Base-by-base conservation (phyloP, 2,888 invertebrate species). In the Sycophila texana region DNA sequence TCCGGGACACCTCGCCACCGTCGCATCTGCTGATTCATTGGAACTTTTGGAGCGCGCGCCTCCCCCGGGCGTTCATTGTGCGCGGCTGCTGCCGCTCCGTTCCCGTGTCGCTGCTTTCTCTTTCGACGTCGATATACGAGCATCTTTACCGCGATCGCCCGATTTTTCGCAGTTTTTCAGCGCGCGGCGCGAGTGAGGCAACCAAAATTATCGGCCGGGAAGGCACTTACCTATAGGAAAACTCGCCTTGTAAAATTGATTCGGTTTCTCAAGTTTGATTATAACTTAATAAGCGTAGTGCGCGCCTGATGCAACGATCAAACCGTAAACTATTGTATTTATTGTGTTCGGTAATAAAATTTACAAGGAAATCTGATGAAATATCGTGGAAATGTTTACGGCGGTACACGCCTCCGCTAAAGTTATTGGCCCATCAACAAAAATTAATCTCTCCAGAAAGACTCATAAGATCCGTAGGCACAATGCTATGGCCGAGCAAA, bases 21-120 rank as follows among this genome's bases (percentile, higher is more conserved):
- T 39, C 39, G 39, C 39, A 39, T 39, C 39, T 39, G 39, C 70
- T 70, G 57, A 70, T 70, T 70, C 70, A 58, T 57, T 58, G 70
- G 57, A 12, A 5, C 53, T 57, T 55, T 58, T 39, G 16, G 49
- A 20, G 18, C 66, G 68, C 67, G 20, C 4, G 58, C 53, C 26
- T 16, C 49, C 18, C 13, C 20, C n/a, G 22, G 39, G 13, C 30
- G 30, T n/a, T n/a, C 49, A 18, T 30, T 49, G 30, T 65, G 39
- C 22, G n/a, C 63, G 26, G 26, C 26, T 26, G 26, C 26, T 26
- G 39, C 22, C 18, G 49, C 53, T 18, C 18, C 39, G 39, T 39
- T 39, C 13, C 10, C 63, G 47, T 18, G 18, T 5, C 10, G 20
- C 47, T 58, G 58, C 70, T 70, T 70, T 70, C 70, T 70, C 70